Conservation (phyloP, 1,140 invertebrate species). For the Orussus abietinus region DNA sequence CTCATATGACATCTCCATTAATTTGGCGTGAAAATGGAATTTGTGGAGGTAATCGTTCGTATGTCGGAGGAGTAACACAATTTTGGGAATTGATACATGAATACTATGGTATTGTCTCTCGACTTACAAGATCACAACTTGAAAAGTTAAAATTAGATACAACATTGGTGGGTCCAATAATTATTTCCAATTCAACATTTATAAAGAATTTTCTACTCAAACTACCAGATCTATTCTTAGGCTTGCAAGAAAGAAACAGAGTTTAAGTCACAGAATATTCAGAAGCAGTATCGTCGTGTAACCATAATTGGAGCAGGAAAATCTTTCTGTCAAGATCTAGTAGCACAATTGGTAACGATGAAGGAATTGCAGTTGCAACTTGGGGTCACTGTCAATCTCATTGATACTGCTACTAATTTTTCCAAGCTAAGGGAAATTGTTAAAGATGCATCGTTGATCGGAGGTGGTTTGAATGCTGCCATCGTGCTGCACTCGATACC, state of each 20-base stretch:
- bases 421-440: constrained; percentile 21
- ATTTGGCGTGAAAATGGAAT: constrained; percentile 25
- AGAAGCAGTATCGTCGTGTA: constrained; percentile 9
- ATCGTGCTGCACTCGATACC: constrained; percentile 15
- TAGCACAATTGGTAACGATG: constrained; percentile 19
- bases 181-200: not conserved
- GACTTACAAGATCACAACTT: constrained; percentile 17
- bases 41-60: constrained; percentile 5
- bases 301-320: constrained; percentile 24
- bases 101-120: constrained; percentile 19
- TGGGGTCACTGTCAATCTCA: constrained; percentile 22
- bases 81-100: constrained; percentile 22
- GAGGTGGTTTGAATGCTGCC: constrained; percentile 11
- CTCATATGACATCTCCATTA: constrained; percentile 21
- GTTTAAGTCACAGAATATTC: constrained; percentile 1
- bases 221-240: constrained; percentile 7
- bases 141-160: constrained; percentile 16
- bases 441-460: constrained; percentile 16
- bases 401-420: constrained; percentile 21
- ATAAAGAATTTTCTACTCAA: not conserved
- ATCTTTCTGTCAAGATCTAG: constrained; percentile 21
- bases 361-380: constrained; percentile 17
- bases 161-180: constrained; percentile 15
- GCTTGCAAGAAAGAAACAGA: constrained; percentile 5
- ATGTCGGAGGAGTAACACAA: constrained; percentile 18